Base-by-base conservation (phyloP, 2,113 vertebrate species). In the Odontesthes bonariensis region DNA sequence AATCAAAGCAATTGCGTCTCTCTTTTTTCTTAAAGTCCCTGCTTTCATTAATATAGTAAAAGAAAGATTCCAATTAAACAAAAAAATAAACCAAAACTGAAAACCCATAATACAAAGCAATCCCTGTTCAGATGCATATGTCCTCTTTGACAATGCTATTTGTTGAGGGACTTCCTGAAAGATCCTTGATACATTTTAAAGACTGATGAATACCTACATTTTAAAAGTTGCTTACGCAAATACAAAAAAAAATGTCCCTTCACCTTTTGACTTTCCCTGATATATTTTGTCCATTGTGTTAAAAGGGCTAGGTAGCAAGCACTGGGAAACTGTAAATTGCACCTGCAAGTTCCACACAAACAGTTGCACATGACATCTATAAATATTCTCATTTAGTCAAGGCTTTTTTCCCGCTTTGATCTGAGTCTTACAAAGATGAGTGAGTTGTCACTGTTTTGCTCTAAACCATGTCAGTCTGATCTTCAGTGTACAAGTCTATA, bases 331-430 rank as follows among this genome's bases (percentile, higher is more conserved):
- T 56, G 56, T 27, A 52, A 65, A 56, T 68, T n/a, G 70, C 17
- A 59, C 31, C 60, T 33, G 40, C 44, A 75, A 78, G 72, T 22
- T 60, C 17, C 35, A 64, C 58, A 69, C 13, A 77, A 67, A 83
- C 61, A 44, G 52, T 70, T 57, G 11, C 65, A 38, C 12, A 32
- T 42, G 60, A 55, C 19, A 6, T 4, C 81, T 31, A 1, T 22
- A 56, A 58, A 82, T 46, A 19, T 73, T 69, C 4, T 63, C 42
- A 79, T 79, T 79, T 33, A 82, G 33, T 72, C 75, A 85, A 85
- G 81, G 87, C 81, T 63, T 75, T 2, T 44, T 53, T 75, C 71
- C 32, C 71, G 74, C 75, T 77, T 78, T 75, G 10, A 58, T 42
- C 13, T 55, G 76, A 80, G 81, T 42, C 38, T 2, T 4, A n/a